Conservation (phyloP, 2,888 invertebrate genomes). For the Drosophila austrosaltans region DNA sequence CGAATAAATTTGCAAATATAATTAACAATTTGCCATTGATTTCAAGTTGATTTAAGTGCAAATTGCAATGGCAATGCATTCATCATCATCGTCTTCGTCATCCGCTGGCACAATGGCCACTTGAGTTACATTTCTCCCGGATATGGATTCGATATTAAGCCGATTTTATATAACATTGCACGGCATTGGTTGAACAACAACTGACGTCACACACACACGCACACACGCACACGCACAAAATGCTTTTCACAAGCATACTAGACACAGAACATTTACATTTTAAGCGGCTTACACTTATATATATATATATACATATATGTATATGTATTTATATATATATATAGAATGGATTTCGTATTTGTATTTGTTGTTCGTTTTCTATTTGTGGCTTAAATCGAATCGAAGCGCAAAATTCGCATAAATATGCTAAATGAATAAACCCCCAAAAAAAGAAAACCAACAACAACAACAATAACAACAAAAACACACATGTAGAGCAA, state of each 20-base stretch:
- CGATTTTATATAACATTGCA: conserved; percentile 53
- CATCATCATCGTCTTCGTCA: conserved; percentile 24
- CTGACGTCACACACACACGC: conserved; percentile 58
- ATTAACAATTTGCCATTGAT: conserved; percentile 50
- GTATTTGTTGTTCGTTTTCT: conserved; percentile 54
- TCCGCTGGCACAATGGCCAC: conserved; percentile 40
- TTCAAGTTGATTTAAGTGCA: conserved; percentile 54
- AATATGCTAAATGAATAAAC: conserved; percentile 70
- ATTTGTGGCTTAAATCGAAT: conserved; percentile 60
- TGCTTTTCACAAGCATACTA: conserved; percentile 37
- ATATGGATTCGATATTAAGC: conserved; percentile 42
- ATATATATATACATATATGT: conserved; percentile 17
- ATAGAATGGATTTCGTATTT: conserved; percentile 39
- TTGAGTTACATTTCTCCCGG: conserved; percentile 15
- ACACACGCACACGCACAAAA: conserved; percentile 31
- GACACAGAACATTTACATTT: conserved; percentile 37
- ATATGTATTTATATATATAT: conserved; percentile 27
- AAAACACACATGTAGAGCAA: neutral
- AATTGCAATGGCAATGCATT: conserved; percentile 60
- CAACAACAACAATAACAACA: conserved; percentile 1
- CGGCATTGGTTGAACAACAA: conserved; percentile 6
- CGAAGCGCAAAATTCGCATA: conserved; percentile 65
- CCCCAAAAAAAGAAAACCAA: conserved; percentile 25
- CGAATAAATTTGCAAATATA: conserved; percentile 66
- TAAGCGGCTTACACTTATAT: conserved; percentile 63